Evolutionary conservation across 2,888 invertebrate species (phyloP).

Genomic region (Tholera decimalis): DNA sequence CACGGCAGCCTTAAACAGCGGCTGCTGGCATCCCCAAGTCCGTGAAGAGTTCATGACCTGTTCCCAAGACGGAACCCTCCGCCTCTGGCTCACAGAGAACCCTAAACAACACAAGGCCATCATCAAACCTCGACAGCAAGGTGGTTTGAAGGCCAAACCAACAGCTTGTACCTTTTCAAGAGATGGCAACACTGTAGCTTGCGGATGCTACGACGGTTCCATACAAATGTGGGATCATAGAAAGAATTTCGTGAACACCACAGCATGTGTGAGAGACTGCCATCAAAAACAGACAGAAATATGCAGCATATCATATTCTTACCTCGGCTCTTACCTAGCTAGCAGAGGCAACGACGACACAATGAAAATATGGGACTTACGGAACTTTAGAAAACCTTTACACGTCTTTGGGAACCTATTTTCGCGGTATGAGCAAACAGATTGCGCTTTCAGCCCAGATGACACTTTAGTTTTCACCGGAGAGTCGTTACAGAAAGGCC

Average conservation of each 20-base stretch:
- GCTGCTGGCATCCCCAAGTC: constrained; percentile 98
- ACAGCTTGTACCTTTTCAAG: constrained; percentile 96
- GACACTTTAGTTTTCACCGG: constrained; percentile 97
- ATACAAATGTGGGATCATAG: constrained; percentile 99
- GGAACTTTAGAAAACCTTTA: constrained; percentile 95
- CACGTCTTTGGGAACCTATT: constrained; percentile 93
- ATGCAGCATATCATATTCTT: constrained; percentile 96
- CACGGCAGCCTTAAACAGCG: constrained; percentile 96
- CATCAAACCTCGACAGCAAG: constrained; percentile 96
- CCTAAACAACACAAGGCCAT: constrained; percentile 95
- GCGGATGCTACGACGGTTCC: constrained; percentile 98
- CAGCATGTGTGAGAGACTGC: constrained; percentile 94
- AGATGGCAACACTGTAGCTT: constrained; percentile 97
- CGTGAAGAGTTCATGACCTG: constrained; percentile 98
- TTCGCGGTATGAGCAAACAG: constrained; percentile 96
- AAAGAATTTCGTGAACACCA: constrained; percentile 97
- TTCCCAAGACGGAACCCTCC: constrained; percentile 97
- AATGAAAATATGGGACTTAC: constrained; percentile 98
- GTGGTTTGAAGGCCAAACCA: constrained; percentile 96
- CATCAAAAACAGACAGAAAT: constrained; percentile 96
- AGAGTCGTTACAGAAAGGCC: constrained; percentile 94
- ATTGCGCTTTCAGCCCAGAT: constrained; percentile 97
- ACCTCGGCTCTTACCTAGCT: constrained; percentile 95
- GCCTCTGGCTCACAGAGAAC: constrained; percentile 97
- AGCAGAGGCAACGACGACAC: constrained; percentile 98